phyloP scores from a whole-genome alignment of 2,888 invertebrate species.

The Congeria kusceri region DNA sequence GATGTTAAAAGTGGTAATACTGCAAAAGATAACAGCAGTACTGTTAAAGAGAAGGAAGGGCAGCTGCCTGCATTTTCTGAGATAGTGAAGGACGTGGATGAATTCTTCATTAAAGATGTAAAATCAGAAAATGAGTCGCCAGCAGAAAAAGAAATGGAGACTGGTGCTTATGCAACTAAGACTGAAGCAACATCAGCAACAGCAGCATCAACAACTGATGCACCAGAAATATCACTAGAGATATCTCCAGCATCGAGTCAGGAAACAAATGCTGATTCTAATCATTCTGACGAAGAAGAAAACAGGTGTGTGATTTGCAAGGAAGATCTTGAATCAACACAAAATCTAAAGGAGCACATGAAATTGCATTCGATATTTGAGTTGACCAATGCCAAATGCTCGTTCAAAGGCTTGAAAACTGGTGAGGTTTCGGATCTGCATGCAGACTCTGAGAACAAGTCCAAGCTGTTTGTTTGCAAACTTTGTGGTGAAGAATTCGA shows the following conservation, averaged over 20 bases:
- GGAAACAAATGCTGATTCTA: too few species aligned
- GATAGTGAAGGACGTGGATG: conserved; percentile 7
- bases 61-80: conserved; percentile 24
- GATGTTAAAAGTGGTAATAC: not conserved
- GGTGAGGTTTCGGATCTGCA: not conserved
- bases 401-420: not conserved
- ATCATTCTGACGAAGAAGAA: conserved; percentile 1
- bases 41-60: conserved; percentile 2
- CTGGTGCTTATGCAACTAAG: not conserved
- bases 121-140: not conserved
- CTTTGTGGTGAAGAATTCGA: conserved; percentile 39
- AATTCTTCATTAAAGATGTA: conserved; percentile 9
- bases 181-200: not conserved
- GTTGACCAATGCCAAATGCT: conserved; percentile 17
- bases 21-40: not conserved
- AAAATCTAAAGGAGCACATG: conserved; percentile 9
- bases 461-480: conserved; percentile 42
- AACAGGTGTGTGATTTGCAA: conserved; percentile 29
- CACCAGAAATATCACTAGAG: not conserved
- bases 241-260: too few species aligned
- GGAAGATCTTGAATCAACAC: conserved; percentile 14
- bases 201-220: not conserved
- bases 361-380: conserved; percentile 34
- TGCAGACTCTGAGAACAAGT: not conserved
- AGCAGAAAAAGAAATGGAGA: not conserved